Evolutionary conservation across 2,797 vertebrate genomes (phyloP).

Genomic region (Tangara arthus): DNA sequence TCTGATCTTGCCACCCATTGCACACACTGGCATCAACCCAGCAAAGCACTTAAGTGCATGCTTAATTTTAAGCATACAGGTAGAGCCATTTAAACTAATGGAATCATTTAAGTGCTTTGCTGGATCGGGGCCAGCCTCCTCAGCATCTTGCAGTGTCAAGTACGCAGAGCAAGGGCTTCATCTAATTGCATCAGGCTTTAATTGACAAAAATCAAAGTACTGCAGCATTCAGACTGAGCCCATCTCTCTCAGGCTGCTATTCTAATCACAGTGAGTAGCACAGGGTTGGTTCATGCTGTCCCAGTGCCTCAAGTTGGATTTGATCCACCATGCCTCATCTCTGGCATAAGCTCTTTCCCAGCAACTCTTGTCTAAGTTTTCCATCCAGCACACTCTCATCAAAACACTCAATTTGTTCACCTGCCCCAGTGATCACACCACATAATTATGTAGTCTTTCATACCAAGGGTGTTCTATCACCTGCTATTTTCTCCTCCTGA

Average conservation of each 20-base stretch:
- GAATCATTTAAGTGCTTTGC: conserved; percentile 49
- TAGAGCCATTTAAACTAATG: conserved; percentile 55
- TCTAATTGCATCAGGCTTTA: conserved; percentile 49
- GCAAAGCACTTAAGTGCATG: conserved; percentile 41
- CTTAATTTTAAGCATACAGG: conserved; percentile 38
- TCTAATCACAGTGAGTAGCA: neutral
- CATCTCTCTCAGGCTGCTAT: neutral
- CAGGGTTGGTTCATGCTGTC: neutral
- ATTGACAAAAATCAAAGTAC: conserved; percentile 50
- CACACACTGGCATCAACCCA: conserved; percentile 28
- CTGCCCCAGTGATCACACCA: neutral
- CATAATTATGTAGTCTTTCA: neutral
- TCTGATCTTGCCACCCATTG: neutral
- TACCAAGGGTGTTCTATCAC: neutral
- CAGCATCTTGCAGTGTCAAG: conserved; percentile 47
- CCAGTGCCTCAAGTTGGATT: neutral
- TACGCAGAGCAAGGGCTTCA: neutral
- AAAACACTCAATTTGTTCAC: neutral
- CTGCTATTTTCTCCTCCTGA: neutral
- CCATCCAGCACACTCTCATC: neutral
- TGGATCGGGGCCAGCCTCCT: conserved; percentile 45
- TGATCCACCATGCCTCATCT: neutral
- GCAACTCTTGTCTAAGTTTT: neutral
- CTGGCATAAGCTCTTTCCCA: neutral
- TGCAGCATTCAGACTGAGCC: neutral